A percentile compares a stretch with the other conserved stretches of the same genome.
Conservation (phyloP, 2,113 vertebrate genomes). For the Protobothrops flavoviridis region DNA sequence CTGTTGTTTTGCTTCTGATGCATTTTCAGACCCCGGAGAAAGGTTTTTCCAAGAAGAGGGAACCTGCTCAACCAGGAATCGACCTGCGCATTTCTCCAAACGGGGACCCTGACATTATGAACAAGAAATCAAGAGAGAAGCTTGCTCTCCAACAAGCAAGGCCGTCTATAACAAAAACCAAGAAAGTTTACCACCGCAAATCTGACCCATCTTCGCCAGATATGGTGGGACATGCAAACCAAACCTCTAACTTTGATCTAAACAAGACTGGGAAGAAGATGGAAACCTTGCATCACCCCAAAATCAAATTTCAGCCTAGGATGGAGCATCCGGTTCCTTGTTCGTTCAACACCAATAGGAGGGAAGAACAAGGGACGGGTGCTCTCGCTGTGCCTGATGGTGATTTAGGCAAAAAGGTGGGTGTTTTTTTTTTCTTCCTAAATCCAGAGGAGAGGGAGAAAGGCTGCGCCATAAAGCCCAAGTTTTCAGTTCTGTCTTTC, state of each 20-base stretch:
- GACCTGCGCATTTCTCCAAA: neutral
- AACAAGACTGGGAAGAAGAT: neutral
- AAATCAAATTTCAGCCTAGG: neutral
- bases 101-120: neutral
- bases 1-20: neutral
- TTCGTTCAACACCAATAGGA: conserved; percentile 20
- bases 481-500: neutral
- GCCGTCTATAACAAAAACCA: conserved; percentile 11
- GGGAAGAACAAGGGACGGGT: neutral
- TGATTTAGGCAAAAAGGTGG: conserved; percentile 43
- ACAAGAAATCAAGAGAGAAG: conserved; percentile 67
- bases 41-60: conserved; percentile 12
- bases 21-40: conserved; percentile 42
- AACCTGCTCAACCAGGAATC: neutral
- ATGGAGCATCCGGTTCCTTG: neutral
- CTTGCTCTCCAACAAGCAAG: conserved; percentile 38
- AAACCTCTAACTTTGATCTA: neutral
- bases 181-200: neutral
- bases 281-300: conserved; percentile 29
- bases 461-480: neutral
- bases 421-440: neutral
- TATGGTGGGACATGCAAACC: neutral
- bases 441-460: neutral
- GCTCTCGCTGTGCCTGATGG: neutral
- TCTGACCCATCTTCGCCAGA: neutral